Evolutionary conservation across 2,113 vertebrate genomes (phyloP), one percentile per base, ranked within the genome.

Genomic region (Dasyornis broadbenti): DNA sequence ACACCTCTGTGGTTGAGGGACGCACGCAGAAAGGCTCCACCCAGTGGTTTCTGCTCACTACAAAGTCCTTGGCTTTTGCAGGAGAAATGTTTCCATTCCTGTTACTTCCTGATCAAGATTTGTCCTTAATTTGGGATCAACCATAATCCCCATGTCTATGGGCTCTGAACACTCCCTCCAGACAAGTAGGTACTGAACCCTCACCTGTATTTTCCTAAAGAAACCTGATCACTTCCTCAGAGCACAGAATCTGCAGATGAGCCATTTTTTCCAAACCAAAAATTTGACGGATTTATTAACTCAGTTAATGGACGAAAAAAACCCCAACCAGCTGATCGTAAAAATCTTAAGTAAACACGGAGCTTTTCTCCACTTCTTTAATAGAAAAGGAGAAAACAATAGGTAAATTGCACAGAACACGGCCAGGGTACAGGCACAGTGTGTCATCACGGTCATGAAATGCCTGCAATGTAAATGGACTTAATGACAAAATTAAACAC

Each of bases 401-500:
- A 94, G 57, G 73, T 79, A 90, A 89, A 89, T 52, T 3, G 1
- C 86, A 39, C 56, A 79, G 85, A 91, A 66, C 3, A 5, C 61
- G 79, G 65, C 2, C 57, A 75, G 53, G 27, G 21, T 49, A 44
- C 63, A 86, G 53, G 45, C 10, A 20, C 66, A 82, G 56, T 42
- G 15, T 76, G 66, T 44, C 11, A 81, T 59, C 83, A 23, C 4
- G 24, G 33, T 5, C 69, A 60, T 40, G 42, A 91, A 91, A 89
- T 76, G 37, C 69, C 54, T 76, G 49, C 27, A 79, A 53, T 2
- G 4, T 82, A 94, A 95, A 86, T 47, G 60, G 73, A 40, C 37
- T 84, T 90, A 72, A 94, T 85, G 57, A 76, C 49, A 82, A 82
- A 96, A 86, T 79, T 47, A 86, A 95, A 91, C 49, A 94, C 76